These are phyloP conservation scores for Nematopogon swammerdamellus DNA, from an alignment of 2,888 invertebrate species.

Conservation along the genomic window DNA sequence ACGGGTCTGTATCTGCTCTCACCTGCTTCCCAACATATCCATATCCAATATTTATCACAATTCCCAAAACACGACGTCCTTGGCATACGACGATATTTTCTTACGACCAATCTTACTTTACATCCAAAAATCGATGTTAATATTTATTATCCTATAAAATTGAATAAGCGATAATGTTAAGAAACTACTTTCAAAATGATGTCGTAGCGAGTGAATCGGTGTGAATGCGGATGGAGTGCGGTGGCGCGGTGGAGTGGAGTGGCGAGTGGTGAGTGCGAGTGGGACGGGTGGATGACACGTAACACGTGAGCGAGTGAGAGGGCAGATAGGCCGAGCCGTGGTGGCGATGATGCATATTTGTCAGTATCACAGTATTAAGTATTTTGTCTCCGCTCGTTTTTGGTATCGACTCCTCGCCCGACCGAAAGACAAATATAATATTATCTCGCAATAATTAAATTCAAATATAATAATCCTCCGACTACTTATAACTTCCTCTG, in stretches of 20 bases:
- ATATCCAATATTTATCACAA: not conserved
- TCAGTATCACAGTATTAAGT: constrained; percentile 23
- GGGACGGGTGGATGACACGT: constrained; percentile 1
- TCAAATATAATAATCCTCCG: not conserved
- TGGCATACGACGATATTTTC: not conserved
- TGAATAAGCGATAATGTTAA: not conserved
- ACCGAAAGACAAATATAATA: not conserved
- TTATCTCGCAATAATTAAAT: not conserved
- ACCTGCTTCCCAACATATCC: not conserved
- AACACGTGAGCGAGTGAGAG: constrained; percentile 1
- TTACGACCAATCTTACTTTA: not conserved
- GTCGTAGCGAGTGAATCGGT: no score
- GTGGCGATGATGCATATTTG: constrained; percentile 12
- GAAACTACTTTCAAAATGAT: not conserved
- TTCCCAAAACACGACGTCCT: not conserved
- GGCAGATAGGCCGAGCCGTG: constrained; percentile 5
- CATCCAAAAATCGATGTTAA: not conserved
- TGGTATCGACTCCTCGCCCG: not conserved
- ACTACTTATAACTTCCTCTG: not conserved
- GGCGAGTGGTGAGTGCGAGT: constrained; percentile 9
- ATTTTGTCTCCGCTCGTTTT: not conserved
- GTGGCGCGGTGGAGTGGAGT: constrained; percentile 5
- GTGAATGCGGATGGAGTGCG: constrained; percentile 1
- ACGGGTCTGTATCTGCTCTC: not conserved
- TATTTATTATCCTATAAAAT: not conserved